Base-by-base conservation (phyloP, 2,113 vertebrate genomes). In the Pseudopodoces humilis region DNA sequence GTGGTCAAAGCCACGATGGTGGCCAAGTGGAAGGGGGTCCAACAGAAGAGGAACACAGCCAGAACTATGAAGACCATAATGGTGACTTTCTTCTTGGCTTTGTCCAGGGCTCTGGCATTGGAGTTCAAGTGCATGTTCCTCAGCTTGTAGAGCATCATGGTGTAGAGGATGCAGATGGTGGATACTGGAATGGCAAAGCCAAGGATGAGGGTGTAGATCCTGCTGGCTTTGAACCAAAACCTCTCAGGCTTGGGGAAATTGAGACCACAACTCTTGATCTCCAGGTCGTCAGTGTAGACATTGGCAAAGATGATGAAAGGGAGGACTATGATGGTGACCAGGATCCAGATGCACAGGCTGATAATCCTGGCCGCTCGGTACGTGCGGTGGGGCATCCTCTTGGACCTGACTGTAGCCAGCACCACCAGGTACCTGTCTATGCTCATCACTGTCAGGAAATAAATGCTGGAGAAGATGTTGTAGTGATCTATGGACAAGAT, bases 391-490 rank as follows among this genome's bases (percentile, higher is more conserved):
- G 99, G 98, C 98, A 98, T 97, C 46, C 98, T 98, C 76, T 98
- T 98, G 41, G 99, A 99, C 64, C 97, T 96, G 52, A 98, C 98
- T 0, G 98, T 99, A 11, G 99, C 98, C 95, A 98, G 86, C 1
- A 99, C 98, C 1, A 98, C 99, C 87, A 99, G 95, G 88, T 99
- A 99, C 22, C 98, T 98, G 95, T 99, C 99, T 18, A 99, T 93
- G 75, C 99, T 99, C 98, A 99, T 99, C 8, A 99, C 98, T 0
- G 98, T 99, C n/a, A 99, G 97, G 94, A 99, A 99, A 50, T 98
- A 99, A 88, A 99, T 98, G 76, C 99, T 99, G 75, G 98, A 99
- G 97, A 99, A 99, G 78, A 99, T 99, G 74, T 99, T 99, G 94
- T 99, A 99, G 92, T 99, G 98, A 95, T 99, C 98, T 3, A 98